Evolutionary conservation across 2,888 invertebrate species (phyloP).

Genomic region (Sceliomorpha sp.): DNA sequence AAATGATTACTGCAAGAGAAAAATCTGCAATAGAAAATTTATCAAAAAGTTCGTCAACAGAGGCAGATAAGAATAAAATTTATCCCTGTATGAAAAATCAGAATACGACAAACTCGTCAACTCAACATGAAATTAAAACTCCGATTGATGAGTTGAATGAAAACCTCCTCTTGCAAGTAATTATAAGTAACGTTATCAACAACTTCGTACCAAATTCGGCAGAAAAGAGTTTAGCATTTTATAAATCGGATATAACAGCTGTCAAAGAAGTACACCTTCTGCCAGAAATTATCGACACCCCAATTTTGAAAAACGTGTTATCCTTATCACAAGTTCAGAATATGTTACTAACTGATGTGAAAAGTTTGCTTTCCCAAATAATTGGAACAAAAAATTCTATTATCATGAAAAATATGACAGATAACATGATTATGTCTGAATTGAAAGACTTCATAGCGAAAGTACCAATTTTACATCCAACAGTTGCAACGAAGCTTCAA

Average conservation of each 20-base stretch:
- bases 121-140: not conserved
- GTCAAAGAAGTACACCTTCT: conserved; percentile 41
- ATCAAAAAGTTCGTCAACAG: too few relatives aligned
- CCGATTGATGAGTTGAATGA: too few relatives aligned
- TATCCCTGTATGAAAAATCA: too few relatives aligned
- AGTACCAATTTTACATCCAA: conserved; percentile 32
- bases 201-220: conserved; percentile 57
- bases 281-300: conserved; percentile 58
- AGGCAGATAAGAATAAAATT: too few relatives aligned
- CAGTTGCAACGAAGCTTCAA: conserved; percentile 12
- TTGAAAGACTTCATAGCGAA: conserved; percentile 38
- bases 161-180: conserved; percentile 35
- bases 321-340: conserved; percentile 60
- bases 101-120: not conserved
- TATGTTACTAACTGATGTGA: conserved; percentile 59
- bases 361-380: conserved; percentile 44
- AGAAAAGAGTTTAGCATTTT: conserved; percentile 14
- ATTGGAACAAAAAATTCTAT: conserved; percentile 17
- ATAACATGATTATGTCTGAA: conserved; percentile 28
- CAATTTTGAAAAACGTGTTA: conserved; percentile 63
- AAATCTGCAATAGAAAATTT: too few relatives aligned
- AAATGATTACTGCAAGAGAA: too few relatives aligned
- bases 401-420: conserved; percentile 27
- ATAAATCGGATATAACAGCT: conserved; percentile 26
- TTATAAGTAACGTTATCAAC: conserved; percentile 64